Percentiles rank a stretch among this genome's conserved stretches.
phyloP scores from a whole-genome alignment of 2,113 vertebrate species.

The Limanda limanda region DNA sequence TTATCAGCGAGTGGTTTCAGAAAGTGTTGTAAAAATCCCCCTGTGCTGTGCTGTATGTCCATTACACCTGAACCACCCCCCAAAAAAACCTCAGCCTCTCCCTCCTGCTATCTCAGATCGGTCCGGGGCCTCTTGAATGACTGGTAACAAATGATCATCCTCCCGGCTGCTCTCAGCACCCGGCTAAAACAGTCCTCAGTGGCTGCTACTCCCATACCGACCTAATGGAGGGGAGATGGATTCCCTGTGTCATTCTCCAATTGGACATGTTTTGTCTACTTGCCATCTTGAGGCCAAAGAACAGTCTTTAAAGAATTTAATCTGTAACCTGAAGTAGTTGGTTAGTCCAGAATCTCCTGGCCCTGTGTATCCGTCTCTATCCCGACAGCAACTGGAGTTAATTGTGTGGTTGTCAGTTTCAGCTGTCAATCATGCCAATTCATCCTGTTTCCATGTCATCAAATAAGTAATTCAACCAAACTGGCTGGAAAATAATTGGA shows the following conservation, averaged over 20 bases:
- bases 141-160: constrained; percentile 49
- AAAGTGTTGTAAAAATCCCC: constrained; percentile 7
- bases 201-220: constrained; percentile 24
- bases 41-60: background rate
- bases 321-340: constrained; percentile 9
- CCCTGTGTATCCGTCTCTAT: background rate
- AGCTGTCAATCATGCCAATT: no score
- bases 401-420: background rate
- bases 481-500: no score
- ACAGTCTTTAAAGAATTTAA: constrained; percentile 11
- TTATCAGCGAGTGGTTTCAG: constrained; percentile 7
- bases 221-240: constrained; percentile 32
- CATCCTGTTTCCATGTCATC: no score
- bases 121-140: constrained; percentile 32
- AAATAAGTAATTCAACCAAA: no score
- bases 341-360: background rate
- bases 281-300: background rate
- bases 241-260: constrained; percentile 42
- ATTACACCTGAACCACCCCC: constrained; percentile 4
- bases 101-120: constrained; percentile 18
- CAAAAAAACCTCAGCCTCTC: background rate
- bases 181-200: constrained; percentile 12
- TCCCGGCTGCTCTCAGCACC: constrained; percentile 24
- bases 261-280: constrained; percentile 30
- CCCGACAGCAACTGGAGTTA: background rate